Conservation (phyloP, 2,888 invertebrate genomes). For the Philereme transversata region DNA sequence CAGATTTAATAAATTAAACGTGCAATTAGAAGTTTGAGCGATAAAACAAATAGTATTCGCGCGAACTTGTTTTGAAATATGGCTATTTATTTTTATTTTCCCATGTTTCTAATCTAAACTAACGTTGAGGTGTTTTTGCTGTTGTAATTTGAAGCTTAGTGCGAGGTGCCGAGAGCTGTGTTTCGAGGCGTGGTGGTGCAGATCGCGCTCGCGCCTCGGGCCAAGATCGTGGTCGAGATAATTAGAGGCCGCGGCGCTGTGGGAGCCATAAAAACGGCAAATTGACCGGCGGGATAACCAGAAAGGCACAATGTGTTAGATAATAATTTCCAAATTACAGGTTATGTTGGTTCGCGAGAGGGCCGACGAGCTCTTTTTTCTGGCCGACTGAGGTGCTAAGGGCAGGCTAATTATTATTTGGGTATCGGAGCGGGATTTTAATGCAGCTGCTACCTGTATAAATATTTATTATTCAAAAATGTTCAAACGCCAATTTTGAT, state of each 20-base stretch:
- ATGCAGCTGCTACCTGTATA: conserved; percentile 84
- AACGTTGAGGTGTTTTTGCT: conserved; percentile 26
- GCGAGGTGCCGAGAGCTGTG: conserved; percentile 38
- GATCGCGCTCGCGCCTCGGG: conserved; percentile 66
- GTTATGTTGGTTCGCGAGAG: conserved; percentile 80
- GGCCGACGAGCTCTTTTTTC: conserved; percentile 73
- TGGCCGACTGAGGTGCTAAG: conserved; percentile 81
- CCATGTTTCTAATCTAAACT: conserved; percentile 70
- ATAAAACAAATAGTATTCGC: conserved; percentile 81
- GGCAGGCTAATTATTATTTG: conserved; percentile 84
- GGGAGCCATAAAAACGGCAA: conserved; percentile 84
- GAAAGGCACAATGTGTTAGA: conserved; percentile 85
- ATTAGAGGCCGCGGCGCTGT: conserved; percentile 82
- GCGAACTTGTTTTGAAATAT: conserved; percentile 69
- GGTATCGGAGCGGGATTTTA: conserved; percentile 79
- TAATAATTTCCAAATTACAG: conserved; percentile 84
- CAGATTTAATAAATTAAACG: conserved; percentile 55
- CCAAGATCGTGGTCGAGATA: conserved; percentile 80
- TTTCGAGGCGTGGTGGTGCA: conserved; percentile 19
- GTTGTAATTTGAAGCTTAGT: conserved; percentile 45
- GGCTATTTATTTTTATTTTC: conserved; percentile 67
- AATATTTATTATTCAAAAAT: conserved; percentile 82
- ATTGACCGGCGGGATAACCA: conserved; percentile 84
- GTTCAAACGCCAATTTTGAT: conserved; percentile 76
- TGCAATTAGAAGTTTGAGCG: conserved; percentile 60